Percentiles rank a stretch among this genome's conserved stretches.
These are phyloP conservation scores for Solenodon paradoxus DNA, from an alignment of 2,113 vertebrate genomes.

Conservation along the genomic window DNA sequence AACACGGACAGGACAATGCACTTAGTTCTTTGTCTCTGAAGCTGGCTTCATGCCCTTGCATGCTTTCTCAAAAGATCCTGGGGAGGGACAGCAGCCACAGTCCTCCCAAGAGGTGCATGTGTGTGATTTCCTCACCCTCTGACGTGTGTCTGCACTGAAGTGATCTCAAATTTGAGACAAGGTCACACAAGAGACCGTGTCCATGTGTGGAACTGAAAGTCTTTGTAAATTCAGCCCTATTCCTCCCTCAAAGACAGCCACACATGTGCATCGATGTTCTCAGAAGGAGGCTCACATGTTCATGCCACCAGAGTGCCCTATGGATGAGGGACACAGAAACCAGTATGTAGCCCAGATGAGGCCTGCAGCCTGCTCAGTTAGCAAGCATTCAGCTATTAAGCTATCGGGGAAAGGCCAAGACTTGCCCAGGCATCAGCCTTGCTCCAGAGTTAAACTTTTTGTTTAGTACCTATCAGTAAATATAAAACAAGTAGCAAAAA, in stretches of 20 bases:
- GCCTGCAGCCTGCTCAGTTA: no score
- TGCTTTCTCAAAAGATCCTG: background rate
- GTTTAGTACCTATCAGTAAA: background rate
- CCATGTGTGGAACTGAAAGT: background rate
- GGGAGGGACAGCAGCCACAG: fast-evolving
- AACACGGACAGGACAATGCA: fast-evolving
- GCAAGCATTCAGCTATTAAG: background rate
- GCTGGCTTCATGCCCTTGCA: background rate
- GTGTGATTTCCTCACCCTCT: no score
- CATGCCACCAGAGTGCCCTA: no score
- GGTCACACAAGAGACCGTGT: background rate
- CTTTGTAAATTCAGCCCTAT: background rate
- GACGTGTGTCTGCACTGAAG: no score
- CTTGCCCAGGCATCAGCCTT: background rate
- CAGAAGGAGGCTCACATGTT: background rate
- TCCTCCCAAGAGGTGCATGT: no score
- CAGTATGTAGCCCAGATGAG: background rate
- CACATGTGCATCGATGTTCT: background rate
- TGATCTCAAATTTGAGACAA: no score
- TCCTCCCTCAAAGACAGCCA: background rate
- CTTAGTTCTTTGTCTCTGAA: background rate
- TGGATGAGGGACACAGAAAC: background rate
- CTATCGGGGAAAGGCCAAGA: background rate
- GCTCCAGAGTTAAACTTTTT: background rate
- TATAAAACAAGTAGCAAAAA: background rate